Percentiles rank a stretch among this genome's conserved stretches.
Conservation (phyloP, 2,888 invertebrate species). For the Epirrhoe tristata region DNA sequence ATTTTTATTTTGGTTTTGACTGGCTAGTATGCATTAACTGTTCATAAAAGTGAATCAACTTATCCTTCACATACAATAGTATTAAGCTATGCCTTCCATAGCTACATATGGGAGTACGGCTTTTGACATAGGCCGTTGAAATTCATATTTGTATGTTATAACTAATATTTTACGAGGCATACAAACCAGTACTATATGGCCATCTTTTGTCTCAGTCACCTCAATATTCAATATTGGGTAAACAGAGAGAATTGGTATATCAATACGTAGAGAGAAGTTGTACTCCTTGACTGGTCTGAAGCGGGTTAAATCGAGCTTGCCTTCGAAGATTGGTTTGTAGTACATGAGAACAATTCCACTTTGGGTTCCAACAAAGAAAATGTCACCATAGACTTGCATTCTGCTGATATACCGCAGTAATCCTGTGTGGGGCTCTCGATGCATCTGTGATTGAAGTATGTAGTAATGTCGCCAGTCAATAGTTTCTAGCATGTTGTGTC, state of each 20-base stretch:
- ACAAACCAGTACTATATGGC: slow-evolving; percentile 67
- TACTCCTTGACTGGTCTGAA: slow-evolving; percentile 64
- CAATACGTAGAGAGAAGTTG: slow-evolving; percentile 64
- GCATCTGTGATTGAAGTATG: slow-evolving; percentile 63
- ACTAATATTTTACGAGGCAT: slow-evolving; percentile 74
- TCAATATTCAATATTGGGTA: slow-evolving; percentile 70
- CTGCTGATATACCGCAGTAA: slow-evolving; percentile 61
- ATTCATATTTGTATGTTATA: slow-evolving; percentile 61
- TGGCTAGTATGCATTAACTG: no score
- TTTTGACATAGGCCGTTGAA: slow-evolving; percentile 47
- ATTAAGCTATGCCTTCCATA: not conserved
- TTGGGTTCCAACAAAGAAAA: slow-evolving; percentile 67
- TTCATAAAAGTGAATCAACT: no score
- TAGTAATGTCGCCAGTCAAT: slow-evolving; percentile 69
- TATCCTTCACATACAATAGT: no score
- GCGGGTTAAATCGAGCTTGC: slow-evolving; percentile 63
- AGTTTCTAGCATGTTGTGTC: slow-evolving; percentile 65
- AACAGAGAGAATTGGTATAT: slow-evolving; percentile 63
- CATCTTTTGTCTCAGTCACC: slow-evolving; percentile 61
- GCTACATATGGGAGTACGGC: slow-evolving; percentile 46
- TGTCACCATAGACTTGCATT: slow-evolving; percentile 63
- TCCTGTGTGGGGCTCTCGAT: slow-evolving; percentile 59
- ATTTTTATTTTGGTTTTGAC: slow-evolving; percentile 6
- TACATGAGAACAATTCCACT: slow-evolving; percentile 70
- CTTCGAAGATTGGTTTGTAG: slow-evolving; percentile 59